Percentiles rank a stretch among this genome's conserved stretches.
These are phyloP conservation scores for Pelagia noctiluca DNA, from an alignment of 30 jellyfish, hydroid and myxozoan species.

Conservation along the genomic window DNA sequence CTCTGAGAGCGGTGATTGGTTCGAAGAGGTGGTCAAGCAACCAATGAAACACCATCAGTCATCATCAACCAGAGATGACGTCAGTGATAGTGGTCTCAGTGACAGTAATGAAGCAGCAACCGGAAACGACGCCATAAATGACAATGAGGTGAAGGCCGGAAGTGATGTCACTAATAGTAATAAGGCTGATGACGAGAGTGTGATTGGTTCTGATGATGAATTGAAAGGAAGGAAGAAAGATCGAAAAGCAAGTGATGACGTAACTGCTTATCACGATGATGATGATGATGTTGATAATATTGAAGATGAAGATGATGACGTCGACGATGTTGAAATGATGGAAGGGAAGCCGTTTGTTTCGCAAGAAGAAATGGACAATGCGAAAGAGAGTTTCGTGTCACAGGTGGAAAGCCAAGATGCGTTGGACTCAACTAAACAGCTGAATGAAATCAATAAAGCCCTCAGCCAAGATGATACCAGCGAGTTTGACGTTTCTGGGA, in stretches of 20 bases:
- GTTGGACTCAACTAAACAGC: constrained; percentile 35
- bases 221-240: too few species aligned
- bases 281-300: not conserved
- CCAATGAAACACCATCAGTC: not conserved
- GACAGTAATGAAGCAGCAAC: too few species aligned
- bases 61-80: too few species aligned
- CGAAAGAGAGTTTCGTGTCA: constrained; percentile 35
- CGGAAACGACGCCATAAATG: too few species aligned
- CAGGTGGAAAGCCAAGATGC: constrained; percentile 53
- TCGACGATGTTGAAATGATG: not conserved
- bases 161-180: too few species aligned
- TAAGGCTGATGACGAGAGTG: too few species aligned
- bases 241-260: too few species aligned
- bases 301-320: constrained; percentile 13
- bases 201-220: too few species aligned
- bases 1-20: constrained; percentile 77
- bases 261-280: constrained; percentile 15
- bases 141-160: too few species aligned
- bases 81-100: too few species aligned
- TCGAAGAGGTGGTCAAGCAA: constrained; percentile 48
- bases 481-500: constrained; percentile 31
- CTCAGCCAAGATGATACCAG: constrained; percentile 36
- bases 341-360: not conserved
- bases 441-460: constrained; percentile 43
- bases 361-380: constrained; percentile 21